Evolutionary conservation across 2,888 invertebrate species (phyloP).

Genomic region (Stenoptilia bipunctidactyla): DNA sequence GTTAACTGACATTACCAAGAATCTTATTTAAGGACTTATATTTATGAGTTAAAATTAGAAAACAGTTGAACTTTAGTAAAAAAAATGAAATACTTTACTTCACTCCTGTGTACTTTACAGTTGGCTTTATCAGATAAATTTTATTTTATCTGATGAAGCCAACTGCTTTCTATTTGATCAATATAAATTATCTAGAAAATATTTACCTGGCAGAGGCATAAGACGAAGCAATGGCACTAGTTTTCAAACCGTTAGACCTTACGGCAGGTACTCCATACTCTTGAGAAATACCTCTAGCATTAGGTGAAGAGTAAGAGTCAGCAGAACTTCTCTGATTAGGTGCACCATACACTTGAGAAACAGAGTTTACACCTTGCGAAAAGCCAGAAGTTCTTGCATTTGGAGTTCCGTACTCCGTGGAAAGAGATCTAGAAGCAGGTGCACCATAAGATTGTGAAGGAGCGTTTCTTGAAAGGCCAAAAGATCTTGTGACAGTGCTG

Average conservation of each 20-base stretch:
- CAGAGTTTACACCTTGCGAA: slow-evolving; percentile 25
- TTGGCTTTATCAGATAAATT: too few relatives aligned
- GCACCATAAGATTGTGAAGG: slow-evolving; percentile 23
- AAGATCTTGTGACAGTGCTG: slow-evolving; percentile 28
- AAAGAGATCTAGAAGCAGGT: slow-evolving; percentile 22
- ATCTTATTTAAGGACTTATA: too few relatives aligned
- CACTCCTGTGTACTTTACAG: too few relatives aligned
- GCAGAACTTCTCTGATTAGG: slow-evolving; percentile 27
- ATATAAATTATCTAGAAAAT: too few relatives aligned
- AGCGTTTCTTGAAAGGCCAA: slow-evolving; percentile 27
- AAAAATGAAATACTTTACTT: too few relatives aligned
- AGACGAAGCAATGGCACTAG: slow-evolving; percentile 32
- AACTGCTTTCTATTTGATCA: too few relatives aligned
- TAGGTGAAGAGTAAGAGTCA: slow-evolving; percentile 48
- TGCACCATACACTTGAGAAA: slow-evolving; percentile 27
- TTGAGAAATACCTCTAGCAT: slow-evolving; percentile 33
- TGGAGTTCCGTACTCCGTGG: slow-evolving; percentile 27
- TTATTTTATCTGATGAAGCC: too few relatives aligned
- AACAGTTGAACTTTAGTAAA: too few relatives aligned
- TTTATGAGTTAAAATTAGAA: too few relatives aligned
- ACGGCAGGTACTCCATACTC: slow-evolving; percentile 59
- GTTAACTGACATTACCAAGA: too few relatives aligned
- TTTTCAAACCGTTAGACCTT: slow-evolving; percentile 34
- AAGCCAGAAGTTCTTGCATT: slow-evolving; percentile 25
- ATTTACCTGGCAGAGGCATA: slow-evolving; percentile 43